Conservation (phyloP, 2,797 vertebrate genomes). For the Microcaecilia unicolor region DNA sequence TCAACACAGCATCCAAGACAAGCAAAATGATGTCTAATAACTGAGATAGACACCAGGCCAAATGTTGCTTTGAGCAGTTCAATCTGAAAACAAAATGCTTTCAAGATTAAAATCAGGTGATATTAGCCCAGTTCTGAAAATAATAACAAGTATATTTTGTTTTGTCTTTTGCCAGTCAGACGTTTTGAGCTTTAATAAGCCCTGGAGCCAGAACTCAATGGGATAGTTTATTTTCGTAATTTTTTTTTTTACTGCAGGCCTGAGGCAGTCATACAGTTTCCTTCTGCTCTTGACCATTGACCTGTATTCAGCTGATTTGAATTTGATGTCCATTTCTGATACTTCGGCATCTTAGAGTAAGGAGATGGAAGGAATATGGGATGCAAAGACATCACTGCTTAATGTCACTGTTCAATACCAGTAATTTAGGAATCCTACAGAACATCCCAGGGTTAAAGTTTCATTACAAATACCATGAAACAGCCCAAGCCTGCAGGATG, state of each 20-base stretch:
- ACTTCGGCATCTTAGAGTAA: constrained; percentile 19
- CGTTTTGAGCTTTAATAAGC: constrained; percentile 46
- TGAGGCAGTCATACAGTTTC: constrained; percentile 12
- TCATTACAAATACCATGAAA: constrained; percentile 22
- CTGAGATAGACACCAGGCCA: no score
- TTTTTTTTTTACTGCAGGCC: no score
- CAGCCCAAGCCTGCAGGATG: constrained; percentile 41
- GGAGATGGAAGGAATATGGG: constrained; percentile 14
- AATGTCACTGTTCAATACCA: constrained; percentile 40
- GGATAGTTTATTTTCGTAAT: constrained; percentile 36
- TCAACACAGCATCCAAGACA: no score
- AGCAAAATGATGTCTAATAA: no score
- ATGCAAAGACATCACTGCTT: constrained; percentile 40
- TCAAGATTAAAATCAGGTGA: no score
- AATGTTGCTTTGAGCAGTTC: no score
- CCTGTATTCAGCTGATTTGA: constrained; percentile 29
- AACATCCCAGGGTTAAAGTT: constrained; percentile 42
- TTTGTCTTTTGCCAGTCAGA: constrained; percentile 52
- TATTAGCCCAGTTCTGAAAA: constrained; percentile 34
- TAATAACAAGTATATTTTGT: constrained; percentile 48
- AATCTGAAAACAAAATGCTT: no score
- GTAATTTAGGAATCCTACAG: constrained; percentile 30
- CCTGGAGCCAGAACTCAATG: constrained; percentile 51
- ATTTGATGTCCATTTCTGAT: constrained; percentile 39
- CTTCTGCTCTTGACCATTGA: constrained; percentile 16